Percentiles rank a stretch among this genome's conserved stretches.
Conservation (phyloP, 2,113 vertebrate species). For the Caretta caretta region DNA sequence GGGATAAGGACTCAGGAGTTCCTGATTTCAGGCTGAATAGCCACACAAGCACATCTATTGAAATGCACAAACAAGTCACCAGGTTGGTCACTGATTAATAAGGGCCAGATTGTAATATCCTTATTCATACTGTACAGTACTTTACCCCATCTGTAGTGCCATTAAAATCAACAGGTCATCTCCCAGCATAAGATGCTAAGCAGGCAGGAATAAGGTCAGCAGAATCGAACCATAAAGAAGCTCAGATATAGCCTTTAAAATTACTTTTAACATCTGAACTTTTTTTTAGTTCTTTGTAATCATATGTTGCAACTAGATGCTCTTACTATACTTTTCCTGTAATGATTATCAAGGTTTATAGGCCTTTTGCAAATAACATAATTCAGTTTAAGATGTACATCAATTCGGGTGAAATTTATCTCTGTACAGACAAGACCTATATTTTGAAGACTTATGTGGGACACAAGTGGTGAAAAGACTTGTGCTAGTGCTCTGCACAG, state of each 20-base stretch:
- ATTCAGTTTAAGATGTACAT: not conserved
- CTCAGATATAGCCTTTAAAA: not conserved
- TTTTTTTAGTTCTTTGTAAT: not conserved
- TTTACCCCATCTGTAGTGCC: not conserved
- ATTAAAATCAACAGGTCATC: not conserved
- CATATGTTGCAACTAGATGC: not conserved
- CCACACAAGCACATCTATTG: not conserved
- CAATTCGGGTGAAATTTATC: not conserved
- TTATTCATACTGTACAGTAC: not conserved
- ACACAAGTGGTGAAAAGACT: not conserved
- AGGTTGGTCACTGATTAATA: not conserved
- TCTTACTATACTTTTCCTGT: not conserved
- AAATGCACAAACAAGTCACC: not conserved
- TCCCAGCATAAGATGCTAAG: not conserved
- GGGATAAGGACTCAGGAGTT: not conserved
- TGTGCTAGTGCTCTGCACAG: not conserved
- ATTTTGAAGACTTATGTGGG: slow-evolving; percentile 29
- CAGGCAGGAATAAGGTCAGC: not conserved
- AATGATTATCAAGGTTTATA: not conserved
- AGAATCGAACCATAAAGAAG: not conserved
- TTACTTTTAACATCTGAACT: not conserved
- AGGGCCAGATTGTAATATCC: not conserved
- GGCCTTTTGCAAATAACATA: not conserved
- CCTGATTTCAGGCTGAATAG: accelerated
- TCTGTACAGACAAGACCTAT: not conserved